Conservation (phyloP, 1,140 invertebrate genomes). For the Drosophila mojavensis region DNA sequence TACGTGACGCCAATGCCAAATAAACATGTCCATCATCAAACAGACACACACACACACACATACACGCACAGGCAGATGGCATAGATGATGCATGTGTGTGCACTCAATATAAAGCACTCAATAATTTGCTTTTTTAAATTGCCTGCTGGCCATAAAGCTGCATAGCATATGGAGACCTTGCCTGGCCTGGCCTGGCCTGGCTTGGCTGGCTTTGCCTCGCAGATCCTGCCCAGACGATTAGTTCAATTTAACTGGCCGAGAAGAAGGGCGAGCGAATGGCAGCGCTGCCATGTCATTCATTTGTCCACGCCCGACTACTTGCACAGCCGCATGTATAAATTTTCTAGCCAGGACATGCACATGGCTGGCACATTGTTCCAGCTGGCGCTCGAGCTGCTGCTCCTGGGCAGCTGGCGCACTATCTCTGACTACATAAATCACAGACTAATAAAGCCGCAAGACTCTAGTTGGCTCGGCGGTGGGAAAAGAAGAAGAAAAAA, state of each 20-base stretch:
- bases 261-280: conserved; percentile 11
- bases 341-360: conserved; percentile 65
- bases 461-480: conserved; percentile 56
- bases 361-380: conserved; percentile 43
- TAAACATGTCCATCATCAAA: conserved; percentile 21
- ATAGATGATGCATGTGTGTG: conserved; percentile 26
- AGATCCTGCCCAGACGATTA: conserved; percentile 72
- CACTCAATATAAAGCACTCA: conserved; percentile 68
- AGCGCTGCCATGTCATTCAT: conserved; percentile 76
- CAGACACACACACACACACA: conserved; percentile 1
- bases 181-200: not conserved
- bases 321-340: conserved; percentile 72
- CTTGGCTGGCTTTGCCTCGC: not conserved
- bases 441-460: conserved; percentile 82
- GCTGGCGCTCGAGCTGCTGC: conserved; percentile 27
- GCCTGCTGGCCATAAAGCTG: conserved; percentile 70
- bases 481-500: conserved; percentile 43
- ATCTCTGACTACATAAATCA: conserved; percentile 82
- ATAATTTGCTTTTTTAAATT: conserved; percentile 74
- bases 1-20: conserved; percentile 77
- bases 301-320: conserved; percentile 79
- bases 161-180: conserved; percentile 62
- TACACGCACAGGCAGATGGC: too few relatives aligned
- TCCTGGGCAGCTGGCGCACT: conserved; percentile 53
- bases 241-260: conserved; percentile 77